Evolutionary conservation across 2,888 invertebrate genomes (phyloP).

Genomic region (Drosophila imparisetae): DNA sequence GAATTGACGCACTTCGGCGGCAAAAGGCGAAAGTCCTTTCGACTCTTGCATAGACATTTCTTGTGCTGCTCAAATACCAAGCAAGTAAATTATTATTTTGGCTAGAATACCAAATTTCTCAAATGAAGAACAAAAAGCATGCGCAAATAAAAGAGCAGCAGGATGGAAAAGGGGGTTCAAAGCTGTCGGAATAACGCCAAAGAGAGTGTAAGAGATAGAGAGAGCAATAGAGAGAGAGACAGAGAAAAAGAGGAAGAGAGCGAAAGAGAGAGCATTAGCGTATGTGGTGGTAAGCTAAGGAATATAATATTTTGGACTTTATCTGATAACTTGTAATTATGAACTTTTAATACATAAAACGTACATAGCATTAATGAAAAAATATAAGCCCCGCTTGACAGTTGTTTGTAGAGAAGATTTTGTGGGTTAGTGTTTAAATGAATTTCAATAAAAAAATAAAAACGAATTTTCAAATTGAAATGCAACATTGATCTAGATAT

Average conservation of each 20-base stretch:
- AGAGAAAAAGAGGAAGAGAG: neutral
- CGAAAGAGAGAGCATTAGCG: neutral
- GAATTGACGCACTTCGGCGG: slow-evolving; percentile 22
- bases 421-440: neutral
- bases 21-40: slow-evolving; percentile 6
- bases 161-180: slow-evolving; percentile 44
- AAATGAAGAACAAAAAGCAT: slow-evolving; percentile 2
- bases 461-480: neutral
- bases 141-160: slow-evolving; percentile 17
- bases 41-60: slow-evolving; percentile 51
- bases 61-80: slow-evolving; percentile 18
- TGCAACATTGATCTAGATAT: neutral
- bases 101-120: slow-evolving; percentile 6
- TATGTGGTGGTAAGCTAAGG: neutral
- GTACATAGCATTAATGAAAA: neutral
- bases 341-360: neutral
- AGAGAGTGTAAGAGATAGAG: neutral
- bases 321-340: neutral
- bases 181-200: slow-evolving; percentile 40
- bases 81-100: slow-evolving; percentile 15
- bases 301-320: neutral
- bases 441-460: neutral
- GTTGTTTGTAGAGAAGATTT: neutral
- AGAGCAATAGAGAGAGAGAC: neutral
- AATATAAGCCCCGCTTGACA: neutral